Percentiles rank a stretch among this genome's conserved stretches.
Conservation (phyloP, 2,113 vertebrate species). For the Tringa solitaria region DNA sequence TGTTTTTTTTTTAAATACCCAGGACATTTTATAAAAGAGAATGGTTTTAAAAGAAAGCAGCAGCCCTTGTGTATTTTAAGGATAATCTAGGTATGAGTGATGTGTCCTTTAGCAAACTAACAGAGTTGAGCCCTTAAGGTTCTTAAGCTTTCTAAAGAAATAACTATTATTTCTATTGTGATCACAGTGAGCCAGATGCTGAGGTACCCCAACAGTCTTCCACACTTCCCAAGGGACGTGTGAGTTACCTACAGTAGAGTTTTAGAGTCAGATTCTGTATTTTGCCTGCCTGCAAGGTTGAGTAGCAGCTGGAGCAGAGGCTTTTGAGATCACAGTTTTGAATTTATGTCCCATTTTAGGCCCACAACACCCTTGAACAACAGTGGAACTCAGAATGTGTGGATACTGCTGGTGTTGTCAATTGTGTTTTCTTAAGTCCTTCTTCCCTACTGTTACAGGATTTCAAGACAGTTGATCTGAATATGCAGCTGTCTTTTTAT, state of each 20-base stretch:
- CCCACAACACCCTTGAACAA: neutral
- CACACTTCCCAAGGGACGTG: neutral
- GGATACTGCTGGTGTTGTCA: neutral
- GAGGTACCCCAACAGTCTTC: neutral
- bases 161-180: neutral
- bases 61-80: neutral
- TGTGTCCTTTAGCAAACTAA: neutral
- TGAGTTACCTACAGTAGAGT: neutral
- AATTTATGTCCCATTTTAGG: neutral
- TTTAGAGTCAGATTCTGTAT: neutral
- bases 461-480: neutral
- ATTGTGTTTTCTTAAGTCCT: neutral
- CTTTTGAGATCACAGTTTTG: neutral
- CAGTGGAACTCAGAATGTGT: neutral
- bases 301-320: neutral
- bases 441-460: neutral
- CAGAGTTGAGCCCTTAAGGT: neutral
- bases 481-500: conserved; percentile 14
- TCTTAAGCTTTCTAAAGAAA: neutral
- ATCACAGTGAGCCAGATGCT: neutral
- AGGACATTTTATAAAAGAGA: neutral
- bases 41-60: neutral
- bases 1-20: neutral
- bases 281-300: neutral
- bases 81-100: neutral